Base-by-base conservation (phyloP, 2,888 invertebrate species). In the Protodeltote pygarga region DNA sequence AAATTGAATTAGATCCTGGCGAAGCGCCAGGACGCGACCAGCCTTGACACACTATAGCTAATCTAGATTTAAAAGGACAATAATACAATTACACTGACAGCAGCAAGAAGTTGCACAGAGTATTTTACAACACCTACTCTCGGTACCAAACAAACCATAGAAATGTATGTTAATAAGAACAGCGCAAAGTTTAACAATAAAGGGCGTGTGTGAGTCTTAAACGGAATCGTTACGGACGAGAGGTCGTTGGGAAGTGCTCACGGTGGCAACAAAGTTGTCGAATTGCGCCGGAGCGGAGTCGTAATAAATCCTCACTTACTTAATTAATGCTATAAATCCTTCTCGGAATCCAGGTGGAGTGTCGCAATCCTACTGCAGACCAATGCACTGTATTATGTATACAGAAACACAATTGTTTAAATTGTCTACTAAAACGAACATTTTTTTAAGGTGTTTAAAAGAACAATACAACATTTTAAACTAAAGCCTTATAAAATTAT, bases 1-100 rank as follows among this genome's bases (percentile, higher is more conserved):
- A 77, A 78, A 86, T 83, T 85, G 80, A 85, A 87, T 86, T 78
- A 76, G 72, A 72, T 51, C 50, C 79, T 87, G 85, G 87, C 80
- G 17, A 16, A 4, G 11, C 6, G 83, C 87, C 87, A 87, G 73
- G 62, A 54, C 45, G 37, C 35, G 33, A 31, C 38, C 50, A 45
- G 29, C 69, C 77, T 72, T 78, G 75, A 73, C 76, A 76, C 31
- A 51, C 47, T 53, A 64, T 51, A 9, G 34, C 41, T 35, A 42
- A 68, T 71, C 59, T 66, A 67, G 65, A 74, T 67, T 67, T 66
- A 68, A 65, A 64, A 66, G 52, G 68, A 65, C 67, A 55, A 64
- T 40, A 57, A 68, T 57, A 54, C 38, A 53, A 47, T 60, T 34
- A 34, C n/a, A 45, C 13, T 40, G 24, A 21, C 33, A 38, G 16